Percentiles rank a stretch among this genome's conserved stretches.
phyloP scores from a whole-genome alignment of 2,113 vertebrate genomes.

The Halcyon senegalensis region DNA sequence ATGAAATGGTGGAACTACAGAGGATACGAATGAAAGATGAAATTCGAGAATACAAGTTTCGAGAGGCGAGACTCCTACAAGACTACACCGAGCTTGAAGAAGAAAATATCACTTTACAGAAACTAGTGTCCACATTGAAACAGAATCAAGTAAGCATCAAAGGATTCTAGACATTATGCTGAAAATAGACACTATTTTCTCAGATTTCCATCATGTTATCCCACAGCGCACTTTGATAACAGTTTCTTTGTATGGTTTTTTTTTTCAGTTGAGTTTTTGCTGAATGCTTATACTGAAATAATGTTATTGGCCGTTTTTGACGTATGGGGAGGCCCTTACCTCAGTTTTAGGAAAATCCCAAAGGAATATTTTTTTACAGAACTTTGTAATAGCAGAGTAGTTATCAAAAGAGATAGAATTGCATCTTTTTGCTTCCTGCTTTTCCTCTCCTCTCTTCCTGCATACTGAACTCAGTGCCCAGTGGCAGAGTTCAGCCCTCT shows the following conservation, averaged over 20 bases:
- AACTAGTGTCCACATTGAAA: slow-evolving; percentile 92
- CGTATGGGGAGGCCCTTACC: not conserved
- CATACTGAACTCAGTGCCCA: rapidly evolving
- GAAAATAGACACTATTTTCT: not conserved
- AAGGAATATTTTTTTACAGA: not conserved
- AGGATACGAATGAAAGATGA: slow-evolving; percentile 92
- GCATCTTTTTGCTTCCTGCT: not conserved
- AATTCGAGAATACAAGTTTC: slow-evolving; percentile 92
- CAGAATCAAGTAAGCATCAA: slow-evolving; percentile 89
- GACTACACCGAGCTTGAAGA: slow-evolving; percentile 98
- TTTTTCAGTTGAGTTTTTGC: not conserved
- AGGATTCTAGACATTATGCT: not conserved
- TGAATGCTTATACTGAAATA: not conserved
- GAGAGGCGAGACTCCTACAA: slow-evolving; percentile 90
- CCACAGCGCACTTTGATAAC: rapidly evolving
- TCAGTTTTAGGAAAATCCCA: not conserved
- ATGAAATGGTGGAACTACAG: slow-evolving; percentile 93
- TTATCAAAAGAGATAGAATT: not conserved
- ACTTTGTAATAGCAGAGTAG: not conserved
- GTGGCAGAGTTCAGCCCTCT: not conserved
- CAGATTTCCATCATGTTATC: not conserved
- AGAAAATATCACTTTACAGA: slow-evolving; percentile 97
- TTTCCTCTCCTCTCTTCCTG: not conserved
- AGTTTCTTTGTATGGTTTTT: not conserved
- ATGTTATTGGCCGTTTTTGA: not conserved